These are phyloP conservation scores for Capitella teleta DNA, from an alignment of 1,140 invertebrate genomes.

Conservation along the genomic window DNA sequence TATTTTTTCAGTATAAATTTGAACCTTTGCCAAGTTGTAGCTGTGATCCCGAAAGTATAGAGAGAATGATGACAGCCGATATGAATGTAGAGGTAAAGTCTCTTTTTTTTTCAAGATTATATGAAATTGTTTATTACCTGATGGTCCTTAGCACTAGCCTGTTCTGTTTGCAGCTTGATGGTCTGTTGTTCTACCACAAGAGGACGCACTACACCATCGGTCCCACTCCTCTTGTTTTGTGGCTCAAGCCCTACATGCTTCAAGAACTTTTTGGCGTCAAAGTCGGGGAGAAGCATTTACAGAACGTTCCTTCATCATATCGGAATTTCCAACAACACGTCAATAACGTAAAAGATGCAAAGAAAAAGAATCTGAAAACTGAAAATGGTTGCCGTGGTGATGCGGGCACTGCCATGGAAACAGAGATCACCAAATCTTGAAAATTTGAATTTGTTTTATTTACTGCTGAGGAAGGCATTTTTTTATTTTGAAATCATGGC, in stretches of 20 bases:
- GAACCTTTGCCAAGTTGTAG: conserved; percentile 41
- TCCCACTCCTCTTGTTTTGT: conserved; percentile 70
- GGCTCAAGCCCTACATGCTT: conserved; percentile 79
- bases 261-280: conserved; percentile 58
- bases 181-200: conserved; percentile 39
- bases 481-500: too few relatives aligned
- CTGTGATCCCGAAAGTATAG: conserved; percentile 33
- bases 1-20: conserved; percentile 38
- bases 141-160: background rate
- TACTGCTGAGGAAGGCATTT: too few relatives aligned
- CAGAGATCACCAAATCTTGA: too few relatives aligned
- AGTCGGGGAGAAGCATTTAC: conserved; percentile 33
- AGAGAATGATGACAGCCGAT: conserved; percentile 11
- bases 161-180: conserved; percentile 32
- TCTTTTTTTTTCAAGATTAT: background rate
- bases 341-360: too few relatives aligned
- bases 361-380: too few relatives aligned
- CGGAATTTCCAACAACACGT: background rate
- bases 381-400: too few relatives aligned
- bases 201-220: conserved; percentile 61
- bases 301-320: background rate
- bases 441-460: too few relatives aligned
- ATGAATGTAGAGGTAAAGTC: conserved; percentile 1
- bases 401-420: too few relatives aligned
- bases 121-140: too few relatives aligned